These are phyloP conservation scores for Sebastes cheni DNA, from an alignment of 2,797 vertebrate species.

Conservation along the genomic window DNA sequence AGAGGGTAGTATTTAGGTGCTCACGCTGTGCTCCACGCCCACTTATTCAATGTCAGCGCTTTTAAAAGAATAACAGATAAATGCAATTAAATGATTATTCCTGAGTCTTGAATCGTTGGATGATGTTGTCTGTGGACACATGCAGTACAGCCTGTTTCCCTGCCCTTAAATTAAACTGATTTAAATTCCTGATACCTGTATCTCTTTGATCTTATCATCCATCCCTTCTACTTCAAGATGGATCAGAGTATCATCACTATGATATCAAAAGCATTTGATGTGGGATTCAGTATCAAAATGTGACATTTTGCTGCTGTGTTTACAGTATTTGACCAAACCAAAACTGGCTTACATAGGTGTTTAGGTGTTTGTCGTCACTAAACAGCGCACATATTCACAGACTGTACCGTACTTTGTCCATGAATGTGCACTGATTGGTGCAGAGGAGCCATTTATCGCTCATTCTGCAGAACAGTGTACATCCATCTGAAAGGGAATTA, in stretches of 20 bases:
- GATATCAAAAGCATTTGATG: conserved; percentile 68
- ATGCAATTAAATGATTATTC: conserved; percentile 83
- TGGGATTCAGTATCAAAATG: conserved; percentile 47
- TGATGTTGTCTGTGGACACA: conserved; percentile 34
- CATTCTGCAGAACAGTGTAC: conserved; percentile 60
- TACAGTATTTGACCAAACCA: conserved; percentile 42
- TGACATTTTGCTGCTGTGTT: conserved; percentile 66
- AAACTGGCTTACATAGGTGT: conserved; percentile 18
- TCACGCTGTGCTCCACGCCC: neutral
- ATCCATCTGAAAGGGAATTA: conserved; percentile 73
- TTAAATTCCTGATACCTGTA: conserved; percentile 46
- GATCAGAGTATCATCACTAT: conserved; percentile 48
- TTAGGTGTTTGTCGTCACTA: conserved; percentile 31
- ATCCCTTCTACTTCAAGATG: conserved; percentile 61
- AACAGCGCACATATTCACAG: conserved; percentile 12
- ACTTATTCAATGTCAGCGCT: neutral
- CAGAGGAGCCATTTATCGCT: conserved; percentile 57
- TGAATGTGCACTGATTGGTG: conserved; percentile 64
- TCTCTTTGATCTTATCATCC: conserved; percentile 65
- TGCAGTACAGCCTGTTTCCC: conserved; percentile 29
- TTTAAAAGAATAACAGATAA: conserved; percentile 83
- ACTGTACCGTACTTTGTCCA: conserved; percentile 14
- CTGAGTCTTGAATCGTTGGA: conserved; percentile 37
- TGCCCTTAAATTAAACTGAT: conserved; percentile 68
- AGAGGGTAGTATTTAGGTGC: neutral